Evolutionary conservation across 2,797 vertebrate genomes (phyloP), one percentile per base, ranked within the genome.

Genomic region (Aldrovandia affinis): DNA sequence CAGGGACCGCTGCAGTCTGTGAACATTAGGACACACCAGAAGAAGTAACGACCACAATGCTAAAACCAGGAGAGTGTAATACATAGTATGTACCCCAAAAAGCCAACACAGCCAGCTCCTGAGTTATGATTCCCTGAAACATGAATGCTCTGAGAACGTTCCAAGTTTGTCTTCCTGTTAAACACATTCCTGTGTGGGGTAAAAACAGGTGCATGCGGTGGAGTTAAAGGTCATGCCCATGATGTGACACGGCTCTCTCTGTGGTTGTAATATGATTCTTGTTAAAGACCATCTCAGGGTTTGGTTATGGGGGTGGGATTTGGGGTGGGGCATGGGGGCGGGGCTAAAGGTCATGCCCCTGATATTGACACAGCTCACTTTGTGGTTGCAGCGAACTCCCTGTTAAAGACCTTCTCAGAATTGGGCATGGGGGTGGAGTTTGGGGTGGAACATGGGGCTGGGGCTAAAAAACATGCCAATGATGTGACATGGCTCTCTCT

Each of bases 141-240:
- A 42, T 15, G 30, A 12, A 25, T 44, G 73, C 14, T 77, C 9
- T 44, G 73, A 47, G 22, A 77, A 77, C 3, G 42, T 44, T 47
- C 73, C 42, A 7, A 77, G 12, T 77, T 39, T 77, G 73, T 39
- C 73, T 22, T 77, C 73, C 73, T 77, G 73, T 47, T 77, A 77
- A 77, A 77, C 20, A 77, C 1, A 47, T 39, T 15, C 33, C 15
- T 70, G 33, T 15, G 14, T 20, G 33, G 30, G 15, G 33, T 70
- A 33, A 18, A 36, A 70, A 70, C 25, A 39, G 39, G 3, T 1
- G 36, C 65, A 36, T 30, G 65, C 14, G 65, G 65, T 70, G 30
- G 33, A 30, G 33, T 36, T 70, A 39, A 36, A 70, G 33, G 65
- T 70, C 65, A 70, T 12, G 12, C 47, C 47, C 47, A 15, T 70